Evolutionary conservation across 1,140 invertebrate genomes (phyloP).

Genomic region (Leptonema lineaticorne): DNA sequence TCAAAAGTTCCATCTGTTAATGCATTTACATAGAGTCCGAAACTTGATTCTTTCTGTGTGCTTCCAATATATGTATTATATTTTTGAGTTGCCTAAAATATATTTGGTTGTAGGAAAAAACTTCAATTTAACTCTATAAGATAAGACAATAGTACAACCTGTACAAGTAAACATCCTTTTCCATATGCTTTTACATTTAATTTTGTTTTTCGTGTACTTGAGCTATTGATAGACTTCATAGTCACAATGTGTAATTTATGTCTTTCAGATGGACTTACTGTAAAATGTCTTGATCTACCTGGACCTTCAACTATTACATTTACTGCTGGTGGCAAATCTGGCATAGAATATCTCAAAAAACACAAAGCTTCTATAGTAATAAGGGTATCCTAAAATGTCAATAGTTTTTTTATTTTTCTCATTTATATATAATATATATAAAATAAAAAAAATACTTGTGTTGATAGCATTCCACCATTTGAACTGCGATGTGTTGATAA

Average conservation of each 20-base stretch:
- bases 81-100: slow-evolving; percentile 55
- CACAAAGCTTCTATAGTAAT: slow-evolving; percentile 64
- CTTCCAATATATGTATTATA: slow-evolving; percentile 53
- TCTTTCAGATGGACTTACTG: slow-evolving; percentile 40
- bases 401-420: not conserved
- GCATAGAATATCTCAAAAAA: slow-evolving; percentile 43
- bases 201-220: slow-evolving; percentile 52
- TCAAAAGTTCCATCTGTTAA: slow-evolving; percentile 48
- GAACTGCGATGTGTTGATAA: slow-evolving; percentile 66
- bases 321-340: slow-evolving; percentile 39
- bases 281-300: slow-evolving; percentile 29
- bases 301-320: slow-evolving; percentile 43
- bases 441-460: slow-evolving; percentile 49
- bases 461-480: slow-evolving; percentile 72
- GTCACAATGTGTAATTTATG: slow-evolving; percentile 45
- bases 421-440: slow-evolving; percentile 1
- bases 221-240: slow-evolving; percentile 37
- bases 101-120: not conserved
- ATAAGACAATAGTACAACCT: slow-evolving; percentile 43
- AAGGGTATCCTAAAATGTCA: slow-evolving; percentile 59
- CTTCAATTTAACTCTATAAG: not conserved
- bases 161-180: slow-evolving; percentile 60
- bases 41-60: slow-evolving; percentile 24
- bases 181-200: slow-evolving; percentile 56
- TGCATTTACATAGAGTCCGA: slow-evolving; percentile 45